phyloP scores from a whole-genome alignment of 2,113 vertebrate species.

The Crotalus tigris region DNA sequence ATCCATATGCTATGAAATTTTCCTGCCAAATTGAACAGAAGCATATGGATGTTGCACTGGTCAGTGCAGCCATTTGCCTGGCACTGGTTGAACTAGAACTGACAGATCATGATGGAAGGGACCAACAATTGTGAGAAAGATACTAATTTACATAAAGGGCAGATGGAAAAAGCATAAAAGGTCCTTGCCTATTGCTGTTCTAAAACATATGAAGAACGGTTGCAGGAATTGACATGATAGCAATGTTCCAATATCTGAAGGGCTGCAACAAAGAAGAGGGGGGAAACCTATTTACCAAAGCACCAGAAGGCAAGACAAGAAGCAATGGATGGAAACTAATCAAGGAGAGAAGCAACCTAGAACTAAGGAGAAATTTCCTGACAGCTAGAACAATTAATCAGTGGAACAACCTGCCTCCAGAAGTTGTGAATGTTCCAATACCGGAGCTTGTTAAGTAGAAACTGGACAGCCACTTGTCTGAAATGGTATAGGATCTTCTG shows the following conservation, averaged over 20 bases:
- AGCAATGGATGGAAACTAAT: background rate
- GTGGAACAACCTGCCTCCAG: no score
- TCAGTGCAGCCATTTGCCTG: slow-evolving; percentile 6
- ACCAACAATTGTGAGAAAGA: slow-evolving; percentile 40
- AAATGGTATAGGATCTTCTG: background rate
- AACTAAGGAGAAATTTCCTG: background rate
- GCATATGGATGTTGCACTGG: slow-evolving; percentile 47
- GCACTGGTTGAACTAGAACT: slow-evolving; percentile 32
- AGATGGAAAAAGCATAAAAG: slow-evolving; percentile 18
- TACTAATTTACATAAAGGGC: slow-evolving; percentile 56
- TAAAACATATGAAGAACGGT: background rate
- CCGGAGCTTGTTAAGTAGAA: no score
- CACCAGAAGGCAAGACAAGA: background rate
- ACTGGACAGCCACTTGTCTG: background rate
- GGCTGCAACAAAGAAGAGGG: background rate
- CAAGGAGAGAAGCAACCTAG: background rate
- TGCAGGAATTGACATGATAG: background rate
- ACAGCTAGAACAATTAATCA: no score
- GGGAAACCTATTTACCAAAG: background rate
- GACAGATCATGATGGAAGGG: slow-evolving; percentile 43
- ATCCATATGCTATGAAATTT: slow-evolving; percentile 51
- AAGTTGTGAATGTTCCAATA: no score
- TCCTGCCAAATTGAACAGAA: slow-evolving; percentile 42
- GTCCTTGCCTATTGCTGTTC: slow-evolving; percentile 13
- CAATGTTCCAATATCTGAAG: background rate